Conservation (phyloP, 2,797 vertebrate species). For the Coilia nasus region DNA sequence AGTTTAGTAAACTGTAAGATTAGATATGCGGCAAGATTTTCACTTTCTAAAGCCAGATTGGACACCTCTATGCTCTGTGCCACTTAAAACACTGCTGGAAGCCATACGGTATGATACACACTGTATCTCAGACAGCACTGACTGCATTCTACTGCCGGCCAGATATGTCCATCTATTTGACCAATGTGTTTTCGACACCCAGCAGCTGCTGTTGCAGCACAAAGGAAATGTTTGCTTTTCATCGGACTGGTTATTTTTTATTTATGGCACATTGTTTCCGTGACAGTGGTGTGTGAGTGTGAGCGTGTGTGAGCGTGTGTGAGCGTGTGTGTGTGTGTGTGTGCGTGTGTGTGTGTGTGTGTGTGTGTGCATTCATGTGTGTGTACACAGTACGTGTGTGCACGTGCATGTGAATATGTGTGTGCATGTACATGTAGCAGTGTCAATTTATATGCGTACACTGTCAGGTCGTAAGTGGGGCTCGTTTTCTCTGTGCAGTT, state of each 20-base stretch:
- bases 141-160: too few relatives aligned
- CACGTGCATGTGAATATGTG: background rate
- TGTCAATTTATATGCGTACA: background rate
- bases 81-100: too few relatives aligned
- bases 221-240: background rate
- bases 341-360: background rate
- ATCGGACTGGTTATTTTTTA: background rate
- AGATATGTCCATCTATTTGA: background rate
- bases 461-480: slow-evolving; percentile 30
- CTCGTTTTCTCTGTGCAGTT: slow-evolving; percentile 57
- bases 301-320: background rate
- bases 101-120: background rate
- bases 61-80: too few relatives aligned
- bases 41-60: too few relatives aligned
- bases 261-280: background rate
- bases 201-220: background rate
- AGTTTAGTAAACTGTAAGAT: too few relatives aligned
- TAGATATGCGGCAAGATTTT: too few relatives aligned
- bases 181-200: background rate
- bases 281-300: background rate
- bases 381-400: background rate
- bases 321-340: background rate
- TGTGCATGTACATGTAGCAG: background rate
- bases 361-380: background rate
- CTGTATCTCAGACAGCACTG: background rate